Base-by-base conservation (phyloP, 2,888 invertebrate genomes). In the Abscondita cerata region DNA sequence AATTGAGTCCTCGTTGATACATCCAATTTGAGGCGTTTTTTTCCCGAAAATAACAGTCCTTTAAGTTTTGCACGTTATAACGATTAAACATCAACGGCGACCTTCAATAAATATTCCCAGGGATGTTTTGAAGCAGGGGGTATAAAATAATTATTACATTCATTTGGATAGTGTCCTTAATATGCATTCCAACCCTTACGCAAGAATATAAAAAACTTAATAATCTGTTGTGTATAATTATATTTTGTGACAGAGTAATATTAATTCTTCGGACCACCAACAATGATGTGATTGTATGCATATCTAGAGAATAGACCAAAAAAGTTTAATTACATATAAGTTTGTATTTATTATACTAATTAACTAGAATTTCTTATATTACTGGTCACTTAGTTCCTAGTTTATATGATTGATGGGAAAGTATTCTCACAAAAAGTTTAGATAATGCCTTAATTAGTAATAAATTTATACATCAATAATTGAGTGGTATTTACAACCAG, bases 241-340 rank as follows among this genome's bases (percentile, higher is more conserved):
- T 58, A 56, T 54, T 50, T 65, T 59, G 60, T 61, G 65, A 65
- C 64, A 64, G 57, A 58, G 61, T 62, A 25, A 25, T 59, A 66
- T 61, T 62, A 62, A 64, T 64, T 62, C 56, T 41, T 25, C 12
- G 54, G 67, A 67, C 67, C 67, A 67, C 67, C 67, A 56, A 63
- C 61, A 48, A 52, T 48, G 60, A 20, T 58, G 31, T 52, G 54
- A 56, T 52, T 62, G 55, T 53, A 59, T 56, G 52, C 65, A 59
- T 54, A 65, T 62, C 52, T 59, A 65, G 34, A 53, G 53, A 60
- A 18, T 20, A 12, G 33, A 65, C 56, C 56, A 62, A 56, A 65
- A 44, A 59, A 59, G 25, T 13, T 11, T 65, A 65, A 65, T 65
- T 62, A 65, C 41, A 57, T 50, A 33, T 50, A 50, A 38, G 31